Evolutionary conservation across 2,888 invertebrate genomes (phyloP).

Genomic region (Nasonovia ribisnigri): DNA sequence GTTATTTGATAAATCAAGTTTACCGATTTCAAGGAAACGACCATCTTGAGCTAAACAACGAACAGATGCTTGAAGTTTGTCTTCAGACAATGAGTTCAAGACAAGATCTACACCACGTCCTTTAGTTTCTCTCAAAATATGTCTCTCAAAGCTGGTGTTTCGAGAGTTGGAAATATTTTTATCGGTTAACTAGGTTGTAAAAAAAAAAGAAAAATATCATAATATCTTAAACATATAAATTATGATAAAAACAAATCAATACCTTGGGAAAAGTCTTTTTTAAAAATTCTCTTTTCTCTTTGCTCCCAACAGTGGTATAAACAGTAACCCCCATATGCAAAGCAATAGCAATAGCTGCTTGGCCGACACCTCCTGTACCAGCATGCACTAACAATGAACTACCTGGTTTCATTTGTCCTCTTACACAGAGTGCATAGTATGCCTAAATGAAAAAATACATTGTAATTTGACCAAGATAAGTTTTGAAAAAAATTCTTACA

Average conservation of each 20-base stretch:
- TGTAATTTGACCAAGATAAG: background rate
- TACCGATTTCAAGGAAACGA: constrained; percentile 97
- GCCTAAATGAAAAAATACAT: constrained; percentile 71
- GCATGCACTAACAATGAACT: constrained; percentile 92
- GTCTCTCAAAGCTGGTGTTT: constrained; percentile 91
- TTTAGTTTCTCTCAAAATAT: constrained; percentile 84
- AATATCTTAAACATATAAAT: background rate
- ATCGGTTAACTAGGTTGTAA: constrained; percentile 75
- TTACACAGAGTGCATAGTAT: constrained; percentile 89
- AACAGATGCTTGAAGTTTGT: constrained; percentile 93
- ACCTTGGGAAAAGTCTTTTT: constrained; percentile 85
- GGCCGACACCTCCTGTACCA: constrained; percentile 96
- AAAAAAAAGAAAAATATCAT: background rate
- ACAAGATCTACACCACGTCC: constrained; percentile 95
- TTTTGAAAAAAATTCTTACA: constrained; percentile 70
- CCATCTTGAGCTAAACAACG: constrained; percentile 93
- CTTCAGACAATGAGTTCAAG: constrained; percentile 95
- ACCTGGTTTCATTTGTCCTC: constrained; percentile 87
- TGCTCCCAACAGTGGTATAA: constrained; percentile 91
- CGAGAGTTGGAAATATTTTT: constrained; percentile 91
- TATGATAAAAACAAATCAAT: background rate
- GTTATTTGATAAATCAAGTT: constrained; percentile 95
- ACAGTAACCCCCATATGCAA: constrained; percentile 89
- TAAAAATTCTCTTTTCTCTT: constrained; percentile 89
- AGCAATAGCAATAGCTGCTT: constrained; percentile 95